Base-by-base conservation (phyloP, 1,140 invertebrate genomes). In the Drosophila kanapiae region DNA sequence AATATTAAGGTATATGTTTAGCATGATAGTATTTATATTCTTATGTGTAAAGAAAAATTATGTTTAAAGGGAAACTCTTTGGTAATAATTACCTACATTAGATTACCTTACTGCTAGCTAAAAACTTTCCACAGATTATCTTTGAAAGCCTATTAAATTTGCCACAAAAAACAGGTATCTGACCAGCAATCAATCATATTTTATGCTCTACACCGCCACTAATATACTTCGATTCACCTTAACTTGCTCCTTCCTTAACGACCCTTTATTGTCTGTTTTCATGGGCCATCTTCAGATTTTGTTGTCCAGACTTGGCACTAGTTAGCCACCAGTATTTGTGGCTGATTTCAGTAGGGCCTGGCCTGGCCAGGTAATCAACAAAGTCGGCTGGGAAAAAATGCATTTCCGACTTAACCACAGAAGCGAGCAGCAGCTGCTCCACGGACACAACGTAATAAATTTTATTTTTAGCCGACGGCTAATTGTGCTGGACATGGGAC, bases 401-500 rank as follows among this genome's bases (percentile, higher is more conserved):
- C 35, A 71, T 49, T 70, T 70, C 53, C 69, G n/a, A 67, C n/a
- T 53, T 40, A 31, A 67, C 78, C 38, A 47, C 69, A 72, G 37
- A 70, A 37, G 38, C 49, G 6, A 9, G 13, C 40, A 29, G 63
- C 47, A 62, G 64, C 81, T 71, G 29, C 81, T 61, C 75, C 68
- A 69, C 63, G 56, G 69, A 72, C 60, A 72, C 60, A 78, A 75
- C 53, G 82, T 71, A 85, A 85, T 85, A 85, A 85, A 82, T 85
- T 81, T 75, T 82, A 85, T 86, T 83, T 85, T 81, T 81, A 85
- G 82, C 82, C 81, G 60, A 60, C 63, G 49, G 75, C 82, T 85
- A 86, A 86, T 86, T 85, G 75, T 71, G 53, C 60, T 62, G 47
- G 69, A 82, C 58, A 79, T 78, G 47, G 67, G 67, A 72, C 67